phyloP scores from a whole-genome alignment of 1,140 invertebrate species.

The Procambarus virginalis region DNA sequence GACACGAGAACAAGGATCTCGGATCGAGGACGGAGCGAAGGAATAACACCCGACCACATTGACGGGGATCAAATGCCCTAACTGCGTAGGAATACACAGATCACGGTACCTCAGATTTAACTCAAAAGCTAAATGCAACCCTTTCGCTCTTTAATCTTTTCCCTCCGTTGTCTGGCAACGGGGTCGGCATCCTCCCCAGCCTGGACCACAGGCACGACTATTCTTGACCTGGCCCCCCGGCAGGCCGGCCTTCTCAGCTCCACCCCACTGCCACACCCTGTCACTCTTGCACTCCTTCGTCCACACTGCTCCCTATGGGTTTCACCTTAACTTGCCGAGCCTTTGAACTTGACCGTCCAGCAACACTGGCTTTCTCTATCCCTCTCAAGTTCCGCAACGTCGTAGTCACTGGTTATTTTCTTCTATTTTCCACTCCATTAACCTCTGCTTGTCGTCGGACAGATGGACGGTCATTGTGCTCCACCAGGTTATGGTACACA shows the following conservation, averaged over 20 bases:
- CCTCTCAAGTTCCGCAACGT: slow-evolving; percentile 74
- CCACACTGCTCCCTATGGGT: slow-evolving; percentile 36
- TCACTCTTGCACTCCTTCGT: slow-evolving; percentile 58
- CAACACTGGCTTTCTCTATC: slow-evolving; percentile 77
- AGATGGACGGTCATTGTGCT: slow-evolving; percentile 82
- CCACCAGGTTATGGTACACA: slow-evolving; percentile 78
- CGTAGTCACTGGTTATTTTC: slow-evolving; percentile 88
- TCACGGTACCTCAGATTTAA: no score
- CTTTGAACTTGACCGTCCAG: slow-evolving; percentile 45
- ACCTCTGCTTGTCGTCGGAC: slow-evolving; percentile 82
- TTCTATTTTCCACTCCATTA: no score
- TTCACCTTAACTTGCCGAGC: slow-evolving; percentile 29
- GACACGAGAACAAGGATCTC: no score
- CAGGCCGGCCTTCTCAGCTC: slow-evolving; percentile 49
- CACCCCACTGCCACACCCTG: slow-evolving; percentile 75
- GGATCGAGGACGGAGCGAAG: no score
- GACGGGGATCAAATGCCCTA: no score
- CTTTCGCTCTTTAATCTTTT: slow-evolving; percentile 86
- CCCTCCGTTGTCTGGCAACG: slow-evolving; percentile 78
- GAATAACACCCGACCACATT: no score
- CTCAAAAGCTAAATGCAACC: neutral
- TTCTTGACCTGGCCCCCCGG: slow-evolving; percentile 74
- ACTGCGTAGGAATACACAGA: no score
- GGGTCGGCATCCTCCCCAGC: slow-evolving; percentile 79
- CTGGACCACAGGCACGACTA: slow-evolving; percentile 29